A percentile compares a stretch with the other conserved stretches of the same genome.
phyloP scores from a whole-genome alignment of 2,113 vertebrate species.

The Coryphaenoides rupestris region DNA sequence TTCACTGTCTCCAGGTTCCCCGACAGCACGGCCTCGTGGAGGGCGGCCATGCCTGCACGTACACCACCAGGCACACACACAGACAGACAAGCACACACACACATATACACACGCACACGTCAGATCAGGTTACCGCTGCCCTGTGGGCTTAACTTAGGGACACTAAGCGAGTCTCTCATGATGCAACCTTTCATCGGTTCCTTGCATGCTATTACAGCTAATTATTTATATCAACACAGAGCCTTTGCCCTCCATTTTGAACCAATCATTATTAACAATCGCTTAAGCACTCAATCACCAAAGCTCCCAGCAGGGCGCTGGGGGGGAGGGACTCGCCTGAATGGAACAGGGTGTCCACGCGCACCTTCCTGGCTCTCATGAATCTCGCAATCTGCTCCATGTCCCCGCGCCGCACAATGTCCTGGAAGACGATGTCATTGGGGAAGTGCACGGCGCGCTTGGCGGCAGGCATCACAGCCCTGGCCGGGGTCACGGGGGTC shows the following conservation, averaged over 20 bases:
- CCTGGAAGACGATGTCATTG: slow-evolving; percentile 89
- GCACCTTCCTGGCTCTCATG: slow-evolving; percentile 87
- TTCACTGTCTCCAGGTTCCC: slow-evolving; percentile 94
- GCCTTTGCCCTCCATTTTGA: neutral
- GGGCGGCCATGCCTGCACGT: slow-evolving; percentile 83
- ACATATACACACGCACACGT: neutral
- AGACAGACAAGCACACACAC: neutral
- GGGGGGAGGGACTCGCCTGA: slow-evolving; percentile 78
- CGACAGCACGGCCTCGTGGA: slow-evolving; percentile 90
- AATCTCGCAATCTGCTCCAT: slow-evolving; percentile 93
- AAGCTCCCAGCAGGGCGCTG: too few species aligned
- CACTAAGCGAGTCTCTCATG: neutral
- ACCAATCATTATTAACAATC: neutral
- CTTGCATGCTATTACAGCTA: neutral
- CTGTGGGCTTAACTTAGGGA: neutral
- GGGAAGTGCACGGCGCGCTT: slow-evolving; percentile 85
- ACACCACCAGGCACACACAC: slow-evolving; percentile 4
- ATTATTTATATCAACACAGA: neutral
- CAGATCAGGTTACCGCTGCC: neutral
- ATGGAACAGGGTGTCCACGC: slow-evolving; percentile 85
- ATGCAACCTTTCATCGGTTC: neutral
- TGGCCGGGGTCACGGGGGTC: slow-evolving; percentile 33
- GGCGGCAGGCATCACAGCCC: too few species aligned
- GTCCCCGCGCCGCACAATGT: slow-evolving; percentile 87
- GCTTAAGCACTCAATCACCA: too few species aligned